Evolutionary conservation across 2,888 invertebrate species (phyloP).

Genomic region (Trichacis sp.): DNA sequence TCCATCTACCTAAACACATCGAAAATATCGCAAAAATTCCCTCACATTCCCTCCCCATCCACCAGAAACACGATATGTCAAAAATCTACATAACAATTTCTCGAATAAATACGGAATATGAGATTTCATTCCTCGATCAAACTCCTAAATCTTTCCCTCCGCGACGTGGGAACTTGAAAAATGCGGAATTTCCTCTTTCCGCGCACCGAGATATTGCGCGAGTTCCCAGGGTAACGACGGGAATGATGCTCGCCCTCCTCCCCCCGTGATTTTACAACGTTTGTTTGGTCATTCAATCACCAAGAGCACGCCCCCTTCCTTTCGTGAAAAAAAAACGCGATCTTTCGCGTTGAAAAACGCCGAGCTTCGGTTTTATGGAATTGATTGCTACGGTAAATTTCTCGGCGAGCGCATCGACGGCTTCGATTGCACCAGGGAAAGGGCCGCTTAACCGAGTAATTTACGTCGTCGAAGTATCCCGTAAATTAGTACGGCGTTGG

Average conservation of each 20-base stretch:
- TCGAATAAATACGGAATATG: no score
- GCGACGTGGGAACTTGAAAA: background rate
- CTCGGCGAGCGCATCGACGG: background rate
- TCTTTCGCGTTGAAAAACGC: background rate
- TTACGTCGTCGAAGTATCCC: conserved; percentile 31
- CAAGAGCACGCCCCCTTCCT: background rate
- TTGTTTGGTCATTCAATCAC: background rate
- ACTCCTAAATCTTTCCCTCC: background rate
- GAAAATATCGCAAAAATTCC: no score
- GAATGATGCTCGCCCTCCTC: background rate
- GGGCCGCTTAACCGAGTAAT: conserved; percentile 11
- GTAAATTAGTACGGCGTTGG: conserved; percentile 45
- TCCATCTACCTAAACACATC: no score
- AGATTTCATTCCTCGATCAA: no score
- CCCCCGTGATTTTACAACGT: background rate
- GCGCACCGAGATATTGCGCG: background rate
- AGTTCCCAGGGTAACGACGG: conserved; percentile 1
- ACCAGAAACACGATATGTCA: no score
- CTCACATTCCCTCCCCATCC: no score
- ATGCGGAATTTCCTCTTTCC: background rate
- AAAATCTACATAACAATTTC: no score
- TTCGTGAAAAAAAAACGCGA: background rate
- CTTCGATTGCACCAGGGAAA: conserved; percentile 13
- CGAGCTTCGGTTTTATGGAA: conserved; percentile 16
- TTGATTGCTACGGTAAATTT: conserved; percentile 39